Evolutionary conservation across 2,888 invertebrate genomes (phyloP).

Genomic region (Clusia tigrina): DNA sequence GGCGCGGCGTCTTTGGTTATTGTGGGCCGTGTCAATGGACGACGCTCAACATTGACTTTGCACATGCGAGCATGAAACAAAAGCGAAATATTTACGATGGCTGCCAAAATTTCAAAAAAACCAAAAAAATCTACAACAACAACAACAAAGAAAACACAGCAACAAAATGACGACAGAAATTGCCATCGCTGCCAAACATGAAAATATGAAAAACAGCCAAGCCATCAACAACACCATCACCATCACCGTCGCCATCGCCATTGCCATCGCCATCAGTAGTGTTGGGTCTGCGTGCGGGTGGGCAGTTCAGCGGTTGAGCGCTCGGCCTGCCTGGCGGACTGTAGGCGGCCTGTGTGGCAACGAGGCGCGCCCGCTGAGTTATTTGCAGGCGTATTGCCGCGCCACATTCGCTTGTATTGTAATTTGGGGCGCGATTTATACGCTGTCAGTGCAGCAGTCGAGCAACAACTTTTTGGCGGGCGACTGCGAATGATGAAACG

Average conservation of each 20-base stretch:
- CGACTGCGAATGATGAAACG: constrained; percentile 21
- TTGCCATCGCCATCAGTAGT: too few relatives aligned
- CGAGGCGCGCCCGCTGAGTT: not conserved
- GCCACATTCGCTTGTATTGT: not conserved
- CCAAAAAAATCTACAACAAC: not conserved
- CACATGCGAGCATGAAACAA: not conserved
- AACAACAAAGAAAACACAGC: not conserved
- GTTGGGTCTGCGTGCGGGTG: too few relatives aligned
- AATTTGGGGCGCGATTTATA: not conserved
- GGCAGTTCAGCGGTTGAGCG: too few relatives aligned
- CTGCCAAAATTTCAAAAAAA: not conserved
- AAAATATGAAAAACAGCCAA: not conserved
- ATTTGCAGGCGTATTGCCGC: not conserved
- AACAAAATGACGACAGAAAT: constrained; percentile 7
- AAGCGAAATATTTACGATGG: not conserved
- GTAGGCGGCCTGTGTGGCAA: not conserved
- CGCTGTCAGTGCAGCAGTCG: not conserved
- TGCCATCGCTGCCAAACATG: not conserved
- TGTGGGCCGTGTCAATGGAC: not conserved
- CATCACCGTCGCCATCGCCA: too few relatives aligned
- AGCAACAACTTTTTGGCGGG: constrained; percentile 1
- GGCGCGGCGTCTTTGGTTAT: not conserved
- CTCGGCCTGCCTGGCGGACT: too few relatives aligned
- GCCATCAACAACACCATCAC: too few relatives aligned
- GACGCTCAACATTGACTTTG: constrained; percentile 26